Conservation (phyloP, 2,888 invertebrate genomes). For the Synanthedon formicaeformis region DNA sequence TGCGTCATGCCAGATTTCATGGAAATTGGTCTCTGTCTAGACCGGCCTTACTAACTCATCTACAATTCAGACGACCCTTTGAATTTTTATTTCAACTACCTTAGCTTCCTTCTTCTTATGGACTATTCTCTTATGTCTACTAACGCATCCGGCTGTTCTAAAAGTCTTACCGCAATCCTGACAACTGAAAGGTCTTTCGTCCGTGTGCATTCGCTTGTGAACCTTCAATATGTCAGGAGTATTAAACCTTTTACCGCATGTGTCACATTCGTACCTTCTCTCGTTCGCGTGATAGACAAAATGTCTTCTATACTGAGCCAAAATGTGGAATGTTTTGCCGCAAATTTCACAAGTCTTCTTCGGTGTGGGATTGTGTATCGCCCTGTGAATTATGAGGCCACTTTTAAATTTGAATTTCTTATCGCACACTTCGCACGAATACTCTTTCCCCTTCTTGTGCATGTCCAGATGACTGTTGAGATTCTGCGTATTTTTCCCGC, state of each 20-base stretch:
- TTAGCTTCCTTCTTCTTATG: slow-evolving; percentile 28
- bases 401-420: slow-evolving; percentile 64
- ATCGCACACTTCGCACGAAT: slow-evolving; percentile 56
- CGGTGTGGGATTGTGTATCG: slow-evolving; percentile 55
- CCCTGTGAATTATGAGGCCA: slow-evolving; percentile 54
- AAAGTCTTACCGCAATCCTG: slow-evolving; percentile 61
- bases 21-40: too few species aligned
- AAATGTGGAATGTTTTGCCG: slow-evolving; percentile 63
- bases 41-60: too few species aligned
- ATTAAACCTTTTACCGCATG: slow-evolving; percentile 67
- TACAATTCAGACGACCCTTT: slow-evolving; percentile 15
- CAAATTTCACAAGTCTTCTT: slow-evolving; percentile 65
- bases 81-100: slow-evolving; percentile 13
- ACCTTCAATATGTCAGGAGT: slow-evolving; percentile 62
- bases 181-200: slow-evolving; percentile 56
- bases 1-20: too few species aligned
- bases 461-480: slow-evolving; percentile 51
- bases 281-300: slow-evolving; percentile 66
- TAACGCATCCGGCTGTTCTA: slow-evolving; percentile 60
- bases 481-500: slow-evolving; percentile 56
- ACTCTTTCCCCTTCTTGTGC: slow-evolving; percentile 45
- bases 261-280: slow-evolving; percentile 59
- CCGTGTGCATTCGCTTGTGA: slow-evolving; percentile 61
- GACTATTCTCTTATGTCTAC: slow-evolving; percentile 55
- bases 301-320: slow-evolving; percentile 62